Evolutionary conservation across 2,113 vertebrate genomes (phyloP).

Genomic region (Bambusicola thoracicus): DNA sequence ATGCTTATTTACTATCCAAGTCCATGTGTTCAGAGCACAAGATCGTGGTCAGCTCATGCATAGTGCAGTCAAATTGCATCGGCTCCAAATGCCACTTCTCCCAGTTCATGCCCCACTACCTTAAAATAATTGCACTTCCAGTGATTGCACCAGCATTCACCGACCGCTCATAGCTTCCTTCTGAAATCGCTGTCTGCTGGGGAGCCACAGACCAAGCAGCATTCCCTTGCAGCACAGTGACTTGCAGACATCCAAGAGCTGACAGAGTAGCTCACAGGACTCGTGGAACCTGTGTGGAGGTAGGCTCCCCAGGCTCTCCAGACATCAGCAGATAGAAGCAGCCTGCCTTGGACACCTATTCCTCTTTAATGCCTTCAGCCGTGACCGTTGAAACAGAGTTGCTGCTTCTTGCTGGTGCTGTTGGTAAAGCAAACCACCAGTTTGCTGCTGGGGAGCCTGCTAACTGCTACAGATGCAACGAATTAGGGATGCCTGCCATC

Average conservation of each 20-base stretch:
- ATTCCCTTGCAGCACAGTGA: neutral
- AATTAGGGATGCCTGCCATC: neutral
- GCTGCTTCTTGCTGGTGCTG: neutral
- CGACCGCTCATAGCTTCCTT: neutral
- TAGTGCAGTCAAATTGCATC: constrained; percentile 2
- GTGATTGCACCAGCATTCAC: neutral
- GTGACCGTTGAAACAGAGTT: neutral
- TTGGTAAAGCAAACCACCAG: neutral
- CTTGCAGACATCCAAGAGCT: neutral
- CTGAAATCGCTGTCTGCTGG: neutral
- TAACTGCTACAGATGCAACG: neutral
- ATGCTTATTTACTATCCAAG: neutral
- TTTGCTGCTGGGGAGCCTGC: neutral
- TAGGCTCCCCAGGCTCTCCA: rapidly evolving
- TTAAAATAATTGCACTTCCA: constrained; percentile 33
- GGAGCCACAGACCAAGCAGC: neutral
- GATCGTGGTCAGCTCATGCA: neutral
- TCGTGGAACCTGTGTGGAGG: neutral
- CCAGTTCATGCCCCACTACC: neutral
- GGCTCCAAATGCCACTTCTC: constrained; percentile 18
- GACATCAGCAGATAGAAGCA: neutral
- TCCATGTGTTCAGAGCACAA: neutral
- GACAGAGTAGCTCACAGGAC: neutral
- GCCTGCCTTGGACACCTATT: neutral
- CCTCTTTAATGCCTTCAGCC: neutral